A percentile compares a stretch with the other conserved stretches of the same genome.
phyloP scores from a whole-genome alignment of 2,888 invertebrate species.

The Plebejus argus region DNA sequence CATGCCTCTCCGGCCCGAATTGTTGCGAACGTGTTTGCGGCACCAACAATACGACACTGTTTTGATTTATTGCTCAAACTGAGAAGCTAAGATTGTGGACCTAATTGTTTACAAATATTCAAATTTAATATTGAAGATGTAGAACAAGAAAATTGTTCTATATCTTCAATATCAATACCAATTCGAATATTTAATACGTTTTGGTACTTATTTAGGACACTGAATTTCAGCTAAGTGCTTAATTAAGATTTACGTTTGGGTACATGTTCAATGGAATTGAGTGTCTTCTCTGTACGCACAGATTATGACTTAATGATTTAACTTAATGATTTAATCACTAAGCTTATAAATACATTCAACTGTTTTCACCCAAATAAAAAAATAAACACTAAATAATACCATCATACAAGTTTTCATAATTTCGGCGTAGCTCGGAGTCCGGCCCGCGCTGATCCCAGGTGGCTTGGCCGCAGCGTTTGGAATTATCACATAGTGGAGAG shows the following conservation, averaged over 20 bases:
- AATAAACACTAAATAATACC: neutral
- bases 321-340: neutral
- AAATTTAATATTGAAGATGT: no score
- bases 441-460: slow-evolving; percentile 77
- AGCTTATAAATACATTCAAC: neutral
- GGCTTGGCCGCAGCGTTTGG: slow-evolving; percentile 82
- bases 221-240: neutral
- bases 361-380: neutral
- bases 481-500: slow-evolving; percentile 81
- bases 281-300: neutral
- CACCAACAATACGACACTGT: slow-evolving; percentile 35
- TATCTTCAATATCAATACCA: no score
- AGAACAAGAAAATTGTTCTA: neutral
- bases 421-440: slow-evolving; percentile 51
- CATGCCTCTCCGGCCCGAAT: slow-evolving; percentile 65
- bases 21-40: slow-evolving; percentile 56
- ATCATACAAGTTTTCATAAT: neutral
- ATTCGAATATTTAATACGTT: neutral
- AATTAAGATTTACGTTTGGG: neutral
- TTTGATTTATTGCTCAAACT: slow-evolving; percentile 30
- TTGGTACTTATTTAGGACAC: neutral
- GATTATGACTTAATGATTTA: neutral
- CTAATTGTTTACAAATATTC: neutral
- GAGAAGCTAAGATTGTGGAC: neutral
- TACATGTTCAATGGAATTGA: neutral